Conservation (phyloP, 1,140 invertebrate species). For the Frieseomelitta varia region DNA sequence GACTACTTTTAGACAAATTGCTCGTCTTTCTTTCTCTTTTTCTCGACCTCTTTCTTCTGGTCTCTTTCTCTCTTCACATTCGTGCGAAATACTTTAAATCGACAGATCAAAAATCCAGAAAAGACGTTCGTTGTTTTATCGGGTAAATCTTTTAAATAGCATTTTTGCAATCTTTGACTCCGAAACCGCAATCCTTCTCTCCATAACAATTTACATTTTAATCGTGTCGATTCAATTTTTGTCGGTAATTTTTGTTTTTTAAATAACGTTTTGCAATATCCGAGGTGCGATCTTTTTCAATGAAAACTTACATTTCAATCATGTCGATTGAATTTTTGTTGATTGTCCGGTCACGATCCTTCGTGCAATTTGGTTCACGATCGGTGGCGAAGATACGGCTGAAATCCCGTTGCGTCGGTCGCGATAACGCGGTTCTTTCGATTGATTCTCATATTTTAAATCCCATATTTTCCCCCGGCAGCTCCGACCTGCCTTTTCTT, state of each 20-base stretch:
- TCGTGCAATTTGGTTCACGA: not conserved
- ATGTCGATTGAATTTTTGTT: not conserved
- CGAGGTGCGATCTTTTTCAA: not conserved
- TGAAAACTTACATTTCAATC: not conserved
- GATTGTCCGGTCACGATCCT: not conserved
- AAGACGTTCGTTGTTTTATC: not conserved
- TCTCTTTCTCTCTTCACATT: not conserved
- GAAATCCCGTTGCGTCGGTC: not conserved
- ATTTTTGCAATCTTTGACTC: not conserved
- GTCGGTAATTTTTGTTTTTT: not conserved
- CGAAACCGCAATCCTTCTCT: no score
- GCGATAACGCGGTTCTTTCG: conserved; percentile 1
- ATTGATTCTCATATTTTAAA: conserved; percentile 63
- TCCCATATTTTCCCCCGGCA: conserved; percentile 37
- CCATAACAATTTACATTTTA: not conserved
- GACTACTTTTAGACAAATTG: conserved; percentile 59
- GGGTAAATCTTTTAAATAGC: not conserved
- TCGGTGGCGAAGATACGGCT: not conserved
- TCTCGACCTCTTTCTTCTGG: not conserved
- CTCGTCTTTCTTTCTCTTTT: not conserved
- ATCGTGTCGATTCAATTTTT: not conserved
- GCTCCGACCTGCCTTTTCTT: not conserved
- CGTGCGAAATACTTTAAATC: conserved; percentile 29
- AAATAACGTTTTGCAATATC: not conserved
- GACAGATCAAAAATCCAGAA: conserved; percentile 1